Evolutionary conservation across 2,888 invertebrate species (phyloP).

Genomic region (Archips xylosteana): DNA sequence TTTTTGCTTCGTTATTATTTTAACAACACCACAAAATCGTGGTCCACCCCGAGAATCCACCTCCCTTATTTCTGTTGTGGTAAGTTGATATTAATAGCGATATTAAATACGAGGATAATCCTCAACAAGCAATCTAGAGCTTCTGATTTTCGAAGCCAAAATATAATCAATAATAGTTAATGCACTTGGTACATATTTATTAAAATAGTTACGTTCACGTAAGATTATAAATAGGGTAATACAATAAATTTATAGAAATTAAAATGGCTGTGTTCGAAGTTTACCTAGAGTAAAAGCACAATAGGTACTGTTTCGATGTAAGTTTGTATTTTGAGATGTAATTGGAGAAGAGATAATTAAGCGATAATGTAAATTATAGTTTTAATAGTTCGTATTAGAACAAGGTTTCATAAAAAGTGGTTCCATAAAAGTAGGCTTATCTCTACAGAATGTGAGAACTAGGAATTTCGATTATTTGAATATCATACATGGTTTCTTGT

Average conservation of each 20-base stretch:
- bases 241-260: constrained; percentile 66
- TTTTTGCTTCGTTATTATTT: too few relatives aligned
- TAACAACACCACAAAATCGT: too few relatives aligned
- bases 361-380: constrained; percentile 32
- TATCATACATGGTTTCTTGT: neutral
- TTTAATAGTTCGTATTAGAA: constrained; percentile 22
- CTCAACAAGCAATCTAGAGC: constrained; percentile 21
- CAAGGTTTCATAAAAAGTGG: neutral
- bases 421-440: neutral
- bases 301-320: constrained; percentile 62
- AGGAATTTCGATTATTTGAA: neutral
- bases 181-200: constrained; percentile 31
- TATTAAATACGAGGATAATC: neutral
- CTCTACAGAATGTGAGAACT: neutral
- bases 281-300: constrained; percentile 68
- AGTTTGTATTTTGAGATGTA: constrained; percentile 65
- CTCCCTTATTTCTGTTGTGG: neutral
- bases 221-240: constrained; percentile 37
- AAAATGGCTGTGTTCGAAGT: constrained; percentile 83
- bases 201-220: constrained; percentile 14
- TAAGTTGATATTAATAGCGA: neutral
- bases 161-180: constrained; percentile 13
- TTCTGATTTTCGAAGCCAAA: constrained; percentile 21
- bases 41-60: too few relatives aligned
- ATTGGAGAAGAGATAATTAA: constrained; percentile 22